Conservation (phyloP, 1,140 invertebrate species). For the Drosophila kikkawai region DNA sequence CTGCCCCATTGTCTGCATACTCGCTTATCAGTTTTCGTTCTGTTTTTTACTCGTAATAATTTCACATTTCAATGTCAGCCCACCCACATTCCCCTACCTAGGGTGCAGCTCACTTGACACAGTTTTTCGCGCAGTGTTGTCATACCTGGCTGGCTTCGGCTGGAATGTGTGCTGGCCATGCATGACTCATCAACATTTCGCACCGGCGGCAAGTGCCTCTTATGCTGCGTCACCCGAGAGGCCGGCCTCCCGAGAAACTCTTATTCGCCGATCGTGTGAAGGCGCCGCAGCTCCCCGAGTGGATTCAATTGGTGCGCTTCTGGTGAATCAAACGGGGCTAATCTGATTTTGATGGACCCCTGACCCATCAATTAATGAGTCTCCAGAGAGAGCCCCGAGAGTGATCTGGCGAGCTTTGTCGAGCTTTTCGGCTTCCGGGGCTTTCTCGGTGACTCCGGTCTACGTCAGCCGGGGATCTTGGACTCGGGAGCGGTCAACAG, state of each 20-base stretch:
- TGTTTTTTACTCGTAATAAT: neutral
- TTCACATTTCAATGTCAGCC: conserved; percentile 25
- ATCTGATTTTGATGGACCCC: conserved; percentile 29
- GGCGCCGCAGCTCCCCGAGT: neutral
- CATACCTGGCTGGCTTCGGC: conserved; percentile 24
- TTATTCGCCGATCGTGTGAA: conserved; percentile 44
- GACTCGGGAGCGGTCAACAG: conserved; percentile 16
- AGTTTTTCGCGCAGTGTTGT: conserved; percentile 32
- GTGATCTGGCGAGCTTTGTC: conserved; percentile 11
- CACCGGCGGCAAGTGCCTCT: conserved; percentile 7
- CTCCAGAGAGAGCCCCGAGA: conserved; percentile 5
- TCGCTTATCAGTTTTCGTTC: conserved; percentile 14
- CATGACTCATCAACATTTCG: conserved; percentile 31
- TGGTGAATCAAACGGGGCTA: conserved; percentile 22
- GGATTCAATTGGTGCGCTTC: conserved; percentile 10
- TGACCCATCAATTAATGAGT: conserved; percentile 30
- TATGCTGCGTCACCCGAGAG: conserved; percentile 51
- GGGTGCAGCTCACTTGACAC: neutral
- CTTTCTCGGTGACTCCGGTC: neutral
- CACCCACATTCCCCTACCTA: neutral
- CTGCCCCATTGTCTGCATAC: conserved; percentile 14
- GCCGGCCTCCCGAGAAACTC: conserved; percentile 7
- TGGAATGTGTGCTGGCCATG: conserved; percentile 20
- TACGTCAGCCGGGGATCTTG: conserved; percentile 14
- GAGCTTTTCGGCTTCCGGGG: conserved; percentile 20